Base-by-base conservation (phyloP, 2,888 invertebrate genomes). In the Agrotis ipsilon region DNA sequence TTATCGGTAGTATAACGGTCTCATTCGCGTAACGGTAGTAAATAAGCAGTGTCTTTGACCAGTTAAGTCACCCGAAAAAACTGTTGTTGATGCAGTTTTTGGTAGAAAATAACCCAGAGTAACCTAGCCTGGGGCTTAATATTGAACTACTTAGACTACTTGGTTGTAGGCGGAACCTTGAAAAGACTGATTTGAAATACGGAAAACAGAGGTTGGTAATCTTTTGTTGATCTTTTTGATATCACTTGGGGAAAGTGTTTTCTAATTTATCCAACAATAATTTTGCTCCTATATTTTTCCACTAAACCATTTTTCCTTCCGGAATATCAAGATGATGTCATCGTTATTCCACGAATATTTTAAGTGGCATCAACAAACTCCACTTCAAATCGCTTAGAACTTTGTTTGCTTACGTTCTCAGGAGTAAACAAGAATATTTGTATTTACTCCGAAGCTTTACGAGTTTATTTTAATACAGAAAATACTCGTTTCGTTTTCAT, bases 331-430 rank as follows among this genome's bases (percentile, higher is more conserved):
- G 45, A 68, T 73, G 73, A 73, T 58, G 55, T 49, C 54, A 76
- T 79, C 54, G 51, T 58, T 71, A 55, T 73, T 65, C 68, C 59
- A 54, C 55, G 59, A 71, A 82, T 54, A 71, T 79, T 78, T 64
- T 76, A 65, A 76, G 52, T 78, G 27, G 63, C 68, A 72, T 71
- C 67, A 76, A 65, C 61, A 72, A 64, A 67, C 39, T 45, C 60
- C 63, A 19, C 48, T 67, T 65, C 45, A 59, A 73, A 61, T 79
- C 69, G 51, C 67, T 73, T 16, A 63, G 67, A 69, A 62, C 46
- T 72, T 76, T 62, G 68, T 69, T 69, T 70, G 59, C 59, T 65
- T 68, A 73, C 49, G 45, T 68, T 75, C 69, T 51, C 46, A 60
- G 24, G 49, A 66, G 68, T 58, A 70, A 79, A 79, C 63, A 61